Percentiles rank a stretch among this genome's conserved stretches.
Conservation (phyloP, 2,113 vertebrate species). For the Ranitomeya imitator region DNA sequence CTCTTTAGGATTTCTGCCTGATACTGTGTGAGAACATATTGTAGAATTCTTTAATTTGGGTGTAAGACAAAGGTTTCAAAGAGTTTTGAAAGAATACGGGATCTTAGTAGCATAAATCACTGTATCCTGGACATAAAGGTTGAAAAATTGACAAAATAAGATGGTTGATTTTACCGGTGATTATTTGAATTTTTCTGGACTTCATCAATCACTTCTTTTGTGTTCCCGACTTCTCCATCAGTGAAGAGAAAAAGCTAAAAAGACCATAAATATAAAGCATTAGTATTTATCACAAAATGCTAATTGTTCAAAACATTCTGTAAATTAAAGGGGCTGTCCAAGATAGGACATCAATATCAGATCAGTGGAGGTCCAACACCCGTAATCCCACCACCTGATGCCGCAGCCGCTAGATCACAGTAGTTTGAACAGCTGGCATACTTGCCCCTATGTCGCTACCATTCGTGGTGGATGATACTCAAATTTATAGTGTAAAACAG, state of each 20-base stretch:
- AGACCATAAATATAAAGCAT: background rate
- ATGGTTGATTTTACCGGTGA: constrained; percentile 64
- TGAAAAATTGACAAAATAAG: background rate
- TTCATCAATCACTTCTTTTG: constrained; percentile 73
- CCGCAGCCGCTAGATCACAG: no score
- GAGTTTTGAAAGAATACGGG: background rate
- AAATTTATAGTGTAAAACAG: no score
- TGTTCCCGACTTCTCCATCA: constrained; percentile 81
- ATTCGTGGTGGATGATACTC: no score
- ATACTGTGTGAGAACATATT: no score
- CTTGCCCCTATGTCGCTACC: no score
- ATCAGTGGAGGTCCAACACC: no score
- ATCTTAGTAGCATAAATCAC: no score
- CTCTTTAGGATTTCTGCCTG: no score
- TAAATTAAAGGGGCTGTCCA: background rate
- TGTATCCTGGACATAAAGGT: background rate
- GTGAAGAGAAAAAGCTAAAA: constrained; percentile 86
- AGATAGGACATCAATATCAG: no score
- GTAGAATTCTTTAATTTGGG: background rate
- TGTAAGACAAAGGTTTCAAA: background rate
- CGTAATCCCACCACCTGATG: no score
- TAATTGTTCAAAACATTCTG: background rate
- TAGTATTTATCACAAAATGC: background rate
- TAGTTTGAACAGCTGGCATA: no score
- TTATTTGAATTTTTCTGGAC: constrained; percentile 69